These are phyloP conservation scores for Chrysotoxum bicinctum DNA, from an alignment of 2,888 invertebrate species.

Conservation along the genomic window DNA sequence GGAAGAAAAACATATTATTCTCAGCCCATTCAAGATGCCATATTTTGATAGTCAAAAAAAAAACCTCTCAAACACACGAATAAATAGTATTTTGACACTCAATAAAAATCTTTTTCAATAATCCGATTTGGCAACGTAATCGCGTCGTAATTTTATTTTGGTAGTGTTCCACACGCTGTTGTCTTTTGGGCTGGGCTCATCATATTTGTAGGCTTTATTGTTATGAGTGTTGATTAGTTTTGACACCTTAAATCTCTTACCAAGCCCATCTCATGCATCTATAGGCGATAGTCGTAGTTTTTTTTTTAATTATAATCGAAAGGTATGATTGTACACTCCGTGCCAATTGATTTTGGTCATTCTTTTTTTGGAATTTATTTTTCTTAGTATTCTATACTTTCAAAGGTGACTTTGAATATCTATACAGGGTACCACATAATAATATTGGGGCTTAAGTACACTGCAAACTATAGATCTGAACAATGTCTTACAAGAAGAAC, in stretches of 20 bases:
- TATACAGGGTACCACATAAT: too few relatives aligned
- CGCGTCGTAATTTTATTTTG: conserved; percentile 54
- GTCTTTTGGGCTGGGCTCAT: background rate
- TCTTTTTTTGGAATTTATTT: too few relatives aligned
- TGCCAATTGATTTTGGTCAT: background rate
- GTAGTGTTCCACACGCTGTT: background rate
- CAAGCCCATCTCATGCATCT: conserved; percentile 20
- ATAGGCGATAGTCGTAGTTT: background rate
- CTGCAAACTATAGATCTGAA: too few relatives aligned
- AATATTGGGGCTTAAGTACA: too few relatives aligned
- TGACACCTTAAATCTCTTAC: conserved; percentile 42
- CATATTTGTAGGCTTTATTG: conserved; percentile 4
- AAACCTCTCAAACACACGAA: conserved; percentile 10
- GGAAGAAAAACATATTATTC: background rate
- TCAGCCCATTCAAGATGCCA: conserved; percentile 16
- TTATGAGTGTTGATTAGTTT: conserved; percentile 38
- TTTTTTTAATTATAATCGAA: background rate
- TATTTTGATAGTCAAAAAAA: background rate
- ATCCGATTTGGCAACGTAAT: conserved; percentile 64
- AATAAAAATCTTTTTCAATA: conserved; percentile 60
- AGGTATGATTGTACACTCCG: background rate
- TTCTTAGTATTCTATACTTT: too few relatives aligned
- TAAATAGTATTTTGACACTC: conserved; percentile 60
- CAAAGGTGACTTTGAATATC: too few relatives aligned
- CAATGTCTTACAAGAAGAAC: too few relatives aligned